Conservation (phyloP, 2,797 vertebrate species). For the Triplophysa bombifrons region DNA sequence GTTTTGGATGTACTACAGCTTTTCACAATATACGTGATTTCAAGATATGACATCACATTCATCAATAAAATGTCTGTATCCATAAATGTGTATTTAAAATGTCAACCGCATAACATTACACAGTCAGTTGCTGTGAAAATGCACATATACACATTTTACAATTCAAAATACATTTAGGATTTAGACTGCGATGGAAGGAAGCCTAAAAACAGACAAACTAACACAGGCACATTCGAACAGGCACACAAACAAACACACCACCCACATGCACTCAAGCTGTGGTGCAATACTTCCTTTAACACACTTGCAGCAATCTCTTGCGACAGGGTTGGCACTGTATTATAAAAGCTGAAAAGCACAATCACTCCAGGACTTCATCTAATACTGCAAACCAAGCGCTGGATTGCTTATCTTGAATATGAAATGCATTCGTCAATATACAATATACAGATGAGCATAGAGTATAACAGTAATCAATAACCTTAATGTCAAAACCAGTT, state of each 20-base stretch:
- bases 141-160: background rate
- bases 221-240: constrained; percentile 11
- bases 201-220: constrained; percentile 36
- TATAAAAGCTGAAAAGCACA: background rate
- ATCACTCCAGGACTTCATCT: background rate
- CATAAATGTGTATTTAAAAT: background rate
- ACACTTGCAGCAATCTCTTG: constrained; percentile 48
- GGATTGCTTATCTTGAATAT: background rate
- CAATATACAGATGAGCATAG: background rate
- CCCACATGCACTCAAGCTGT: constrained; percentile 63
- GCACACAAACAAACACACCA: constrained; percentile 36
- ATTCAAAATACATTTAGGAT: background rate
- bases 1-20: no score
- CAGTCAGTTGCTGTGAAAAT: background rate
- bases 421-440: constrained; percentile 5
- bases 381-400: background rate
- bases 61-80: no score
- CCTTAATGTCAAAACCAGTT: background rate
- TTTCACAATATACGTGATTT: no score
- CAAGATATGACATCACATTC: no score
- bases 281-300: constrained; percentile 71
- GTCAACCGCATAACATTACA: background rate
- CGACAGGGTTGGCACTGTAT: constrained; percentile 29
- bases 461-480: background rate
- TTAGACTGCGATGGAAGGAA: constrained; percentile 55